Conservation (phyloP, 1,140 invertebrate genomes). For the Chlorops oryzae region DNA sequence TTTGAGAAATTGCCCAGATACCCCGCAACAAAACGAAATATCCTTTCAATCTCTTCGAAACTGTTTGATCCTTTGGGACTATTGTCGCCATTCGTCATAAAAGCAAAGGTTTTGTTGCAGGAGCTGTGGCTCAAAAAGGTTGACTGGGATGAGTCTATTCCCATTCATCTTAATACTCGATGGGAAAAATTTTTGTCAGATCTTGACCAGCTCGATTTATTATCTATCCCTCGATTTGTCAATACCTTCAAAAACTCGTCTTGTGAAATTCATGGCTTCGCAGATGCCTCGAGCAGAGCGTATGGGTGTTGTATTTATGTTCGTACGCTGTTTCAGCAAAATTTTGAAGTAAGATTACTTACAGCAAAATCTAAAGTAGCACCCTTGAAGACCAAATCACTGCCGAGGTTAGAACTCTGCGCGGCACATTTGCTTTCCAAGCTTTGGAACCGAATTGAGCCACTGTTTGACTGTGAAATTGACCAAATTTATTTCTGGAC, state of each 20-base stretch:
- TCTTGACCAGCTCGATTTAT: slow-evolving; percentile 27
- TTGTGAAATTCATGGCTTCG: no score
- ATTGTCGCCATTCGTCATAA: slow-evolving; percentile 38
- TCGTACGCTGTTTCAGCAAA: slow-evolving; percentile 9
- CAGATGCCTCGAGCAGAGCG: slow-evolving; percentile 11
- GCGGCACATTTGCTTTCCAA: slow-evolving; percentile 17
- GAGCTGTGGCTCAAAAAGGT: slow-evolving; percentile 39
- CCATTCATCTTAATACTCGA: slow-evolving; percentile 18
- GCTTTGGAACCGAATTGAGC: no score
- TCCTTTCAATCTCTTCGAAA: slow-evolving; percentile 23
- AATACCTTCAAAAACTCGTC: no score
- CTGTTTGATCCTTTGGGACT: slow-evolving; percentile 50
- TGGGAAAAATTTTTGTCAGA: slow-evolving; percentile 20
- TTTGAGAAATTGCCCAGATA: background rate
- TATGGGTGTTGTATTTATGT: slow-evolving; percentile 42
- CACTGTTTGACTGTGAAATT: no score
- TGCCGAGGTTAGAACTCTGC: slow-evolving; percentile 19
- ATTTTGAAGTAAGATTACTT: slow-evolving; percentile 2
- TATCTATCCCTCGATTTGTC: no score
- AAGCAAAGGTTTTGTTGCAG: slow-evolving; percentile 48
- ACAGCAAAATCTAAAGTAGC: slow-evolving; percentile 16
- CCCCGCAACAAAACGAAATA: background rate
- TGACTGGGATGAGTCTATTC: slow-evolving; percentile 47
- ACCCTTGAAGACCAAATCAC: slow-evolving; percentile 14
- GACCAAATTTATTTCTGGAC: no score